Evolutionary conservation across 2,888 invertebrate species (phyloP).

Genomic region (Sarcophaga caerulescens): DNA sequence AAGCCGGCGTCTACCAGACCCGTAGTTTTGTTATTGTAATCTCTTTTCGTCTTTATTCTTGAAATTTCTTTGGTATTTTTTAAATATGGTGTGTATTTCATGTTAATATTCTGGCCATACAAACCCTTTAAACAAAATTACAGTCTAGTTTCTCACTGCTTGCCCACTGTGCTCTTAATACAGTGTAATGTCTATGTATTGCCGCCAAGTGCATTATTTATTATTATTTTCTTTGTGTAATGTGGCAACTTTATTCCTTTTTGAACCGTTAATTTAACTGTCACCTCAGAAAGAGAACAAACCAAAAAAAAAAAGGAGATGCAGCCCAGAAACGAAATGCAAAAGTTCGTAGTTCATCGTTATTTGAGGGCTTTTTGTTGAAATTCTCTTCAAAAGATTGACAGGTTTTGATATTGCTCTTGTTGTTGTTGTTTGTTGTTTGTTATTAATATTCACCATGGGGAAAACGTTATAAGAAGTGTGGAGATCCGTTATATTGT

Average conservation of each 20-base stretch:
- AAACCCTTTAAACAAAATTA: too few relatives aligned
- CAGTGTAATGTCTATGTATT: conserved; percentile 12
- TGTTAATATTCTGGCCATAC: too few relatives aligned
- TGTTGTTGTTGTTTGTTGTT: background rate
- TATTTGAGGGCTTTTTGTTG: conserved; percentile 27
- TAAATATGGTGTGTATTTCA: too few relatives aligned
- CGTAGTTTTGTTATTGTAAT: too few relatives aligned
- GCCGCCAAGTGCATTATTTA: background rate
- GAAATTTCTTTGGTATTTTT: too few relatives aligned
- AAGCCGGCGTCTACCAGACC: too few relatives aligned
- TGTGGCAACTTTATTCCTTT: conserved; percentile 36
- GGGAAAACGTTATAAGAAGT: background rate
- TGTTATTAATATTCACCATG: background rate
- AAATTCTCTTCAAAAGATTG: conserved; percentile 55
- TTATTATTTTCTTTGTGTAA: background rate
- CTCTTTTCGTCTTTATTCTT: too few relatives aligned
- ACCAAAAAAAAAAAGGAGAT: background rate
- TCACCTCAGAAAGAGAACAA: conserved; percentile 11
- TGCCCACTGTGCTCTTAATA: conserved; percentile 36
- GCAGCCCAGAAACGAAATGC: conserved; percentile 4
- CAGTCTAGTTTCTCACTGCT: background rate
- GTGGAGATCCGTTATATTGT: background rate
- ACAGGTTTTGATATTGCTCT: conserved; percentile 45
- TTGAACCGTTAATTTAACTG: conserved; percentile 54
- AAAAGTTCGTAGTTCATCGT: conserved; percentile 64